phyloP scores from a whole-genome alignment of 2,888 invertebrate genomes.

The Dolichopus griseipennis region DNA sequence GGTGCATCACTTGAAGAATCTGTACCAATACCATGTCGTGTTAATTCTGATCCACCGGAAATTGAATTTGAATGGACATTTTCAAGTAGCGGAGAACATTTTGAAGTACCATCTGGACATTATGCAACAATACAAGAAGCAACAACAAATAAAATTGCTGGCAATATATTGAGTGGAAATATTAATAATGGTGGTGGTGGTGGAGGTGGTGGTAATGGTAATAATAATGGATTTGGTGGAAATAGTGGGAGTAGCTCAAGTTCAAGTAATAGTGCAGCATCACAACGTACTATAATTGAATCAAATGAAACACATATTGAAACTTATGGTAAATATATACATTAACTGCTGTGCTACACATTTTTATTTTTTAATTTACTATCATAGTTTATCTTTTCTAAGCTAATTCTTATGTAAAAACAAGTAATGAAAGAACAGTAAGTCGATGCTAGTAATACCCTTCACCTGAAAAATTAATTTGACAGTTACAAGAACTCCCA shows the following conservation, averaged over 20 bases:
- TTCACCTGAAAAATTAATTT: too few relatives aligned
- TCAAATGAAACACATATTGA: conserved; percentile 43
- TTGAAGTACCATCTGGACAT: conserved; percentile 62
- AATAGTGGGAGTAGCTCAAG: background rate
- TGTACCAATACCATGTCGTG: conserved; percentile 72
- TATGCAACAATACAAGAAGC: conserved; percentile 51
- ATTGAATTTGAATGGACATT: conserved; percentile 84
- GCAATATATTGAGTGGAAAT: conserved; percentile 19
- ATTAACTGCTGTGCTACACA: too few relatives aligned
- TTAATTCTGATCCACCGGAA: conserved; percentile 77
- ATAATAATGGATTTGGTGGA: background rate
- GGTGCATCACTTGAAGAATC: conserved; percentile 80
- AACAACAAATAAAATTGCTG: conserved; percentile 32
- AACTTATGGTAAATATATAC: conserved; percentile 37
- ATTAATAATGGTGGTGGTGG: background rate
- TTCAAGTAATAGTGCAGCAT: conserved; percentile 29
- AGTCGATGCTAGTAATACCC: too few relatives aligned
- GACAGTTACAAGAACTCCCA: too few relatives aligned
- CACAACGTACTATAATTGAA: conserved; percentile 41
- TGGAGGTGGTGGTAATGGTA: background rate
- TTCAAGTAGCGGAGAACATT: conserved; percentile 79
- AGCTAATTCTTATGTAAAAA: too few relatives aligned
- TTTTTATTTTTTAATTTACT: conserved; percentile 16
- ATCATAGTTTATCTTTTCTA: background rate
- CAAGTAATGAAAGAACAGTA: too few relatives aligned